Evolutionary conservation across 2,888 invertebrate species (phyloP).

Genomic region (Pseudoips prasinana): DNA sequence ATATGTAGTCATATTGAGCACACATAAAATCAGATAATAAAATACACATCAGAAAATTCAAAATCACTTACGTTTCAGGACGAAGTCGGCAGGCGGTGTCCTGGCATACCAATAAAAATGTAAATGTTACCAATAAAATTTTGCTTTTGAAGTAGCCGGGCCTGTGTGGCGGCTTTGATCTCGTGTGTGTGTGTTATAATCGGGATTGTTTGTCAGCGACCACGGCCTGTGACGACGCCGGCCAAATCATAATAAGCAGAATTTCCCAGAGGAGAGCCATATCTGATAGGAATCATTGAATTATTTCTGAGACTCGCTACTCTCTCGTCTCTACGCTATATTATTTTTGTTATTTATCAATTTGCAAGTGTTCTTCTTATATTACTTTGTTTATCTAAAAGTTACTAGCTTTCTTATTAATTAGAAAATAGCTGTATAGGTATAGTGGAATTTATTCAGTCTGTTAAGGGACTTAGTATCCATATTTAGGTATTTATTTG

Average conservation of each 20-base stretch:
- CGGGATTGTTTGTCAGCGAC: constrained; percentile 56
- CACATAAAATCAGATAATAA: constrained; percentile 79
- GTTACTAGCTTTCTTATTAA: constrained; percentile 20
- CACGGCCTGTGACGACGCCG: constrained; percentile 30
- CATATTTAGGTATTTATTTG: too few relatives aligned
- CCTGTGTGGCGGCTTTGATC: constrained; percentile 65
- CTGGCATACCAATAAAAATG: constrained; percentile 80
- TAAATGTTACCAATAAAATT: constrained; percentile 77
- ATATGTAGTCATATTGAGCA: constrained; percentile 71
- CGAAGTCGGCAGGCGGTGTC: constrained; percentile 68
- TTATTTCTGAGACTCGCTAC: constrained; percentile 36
- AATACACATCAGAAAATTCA: constrained; percentile 81
- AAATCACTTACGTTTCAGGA: constrained; percentile 80
- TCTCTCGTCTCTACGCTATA: constrained; percentile 10
- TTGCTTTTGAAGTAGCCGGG: constrained; percentile 73
- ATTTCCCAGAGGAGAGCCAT: constrained; percentile 52
- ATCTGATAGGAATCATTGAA: constrained; percentile 54
- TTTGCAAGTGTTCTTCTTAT: constrained; percentile 24
- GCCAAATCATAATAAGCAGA: constrained; percentile 52
- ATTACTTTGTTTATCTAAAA: constrained; percentile 15
- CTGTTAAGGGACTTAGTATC: too few relatives aligned
- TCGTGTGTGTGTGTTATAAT: constrained; percentile 63
- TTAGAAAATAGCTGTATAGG: too few relatives aligned
- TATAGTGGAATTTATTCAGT: too few relatives aligned
- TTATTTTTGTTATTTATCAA: constrained; percentile 34